Percentiles rank a stretch among this genome's conserved stretches.
Evolutionary conservation across 2,797 vertebrate genomes (phyloP).

Genomic region (Propithecus perrieri): DNA sequence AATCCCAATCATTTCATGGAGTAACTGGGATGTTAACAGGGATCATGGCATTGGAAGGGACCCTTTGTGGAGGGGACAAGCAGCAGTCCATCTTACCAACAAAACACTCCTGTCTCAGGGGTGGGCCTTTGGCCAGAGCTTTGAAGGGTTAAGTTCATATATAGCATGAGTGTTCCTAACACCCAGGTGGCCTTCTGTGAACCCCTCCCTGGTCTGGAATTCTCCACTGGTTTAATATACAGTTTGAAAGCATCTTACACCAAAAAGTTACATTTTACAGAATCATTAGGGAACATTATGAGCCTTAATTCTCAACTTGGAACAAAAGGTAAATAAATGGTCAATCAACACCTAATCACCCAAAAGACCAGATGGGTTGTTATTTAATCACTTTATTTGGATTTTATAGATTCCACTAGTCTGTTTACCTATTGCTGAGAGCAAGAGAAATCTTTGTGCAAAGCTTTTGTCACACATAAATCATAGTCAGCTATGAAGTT

Average conservation of each 20-base stretch:
- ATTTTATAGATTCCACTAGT: not conserved
- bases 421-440: not conserved
- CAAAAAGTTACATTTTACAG: not conserved
- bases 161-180: not conserved
- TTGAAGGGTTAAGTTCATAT: not conserved
- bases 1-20: not conserved
- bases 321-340: slow-evolving; percentile 37
- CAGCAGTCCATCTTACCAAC: not conserved
- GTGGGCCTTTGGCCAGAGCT: not conserved
- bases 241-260: not conserved
- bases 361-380: not conserved
- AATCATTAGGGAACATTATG: not conserved
- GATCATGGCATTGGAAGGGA: not conserved
- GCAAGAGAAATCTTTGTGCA: not conserved
- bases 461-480: not conserved
- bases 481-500: not conserved
- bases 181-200: not conserved
- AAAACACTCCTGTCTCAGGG: not conserved
- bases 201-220: not conserved
- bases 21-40: not conserved
- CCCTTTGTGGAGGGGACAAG: not conserved
- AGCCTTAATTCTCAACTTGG: not conserved
- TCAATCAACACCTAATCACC: not conserved
- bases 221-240: not conserved
- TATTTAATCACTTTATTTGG: not conserved